phyloP scores from a whole-genome alignment of 2,113 vertebrate species.

The Corythornis cristatus region DNA sequence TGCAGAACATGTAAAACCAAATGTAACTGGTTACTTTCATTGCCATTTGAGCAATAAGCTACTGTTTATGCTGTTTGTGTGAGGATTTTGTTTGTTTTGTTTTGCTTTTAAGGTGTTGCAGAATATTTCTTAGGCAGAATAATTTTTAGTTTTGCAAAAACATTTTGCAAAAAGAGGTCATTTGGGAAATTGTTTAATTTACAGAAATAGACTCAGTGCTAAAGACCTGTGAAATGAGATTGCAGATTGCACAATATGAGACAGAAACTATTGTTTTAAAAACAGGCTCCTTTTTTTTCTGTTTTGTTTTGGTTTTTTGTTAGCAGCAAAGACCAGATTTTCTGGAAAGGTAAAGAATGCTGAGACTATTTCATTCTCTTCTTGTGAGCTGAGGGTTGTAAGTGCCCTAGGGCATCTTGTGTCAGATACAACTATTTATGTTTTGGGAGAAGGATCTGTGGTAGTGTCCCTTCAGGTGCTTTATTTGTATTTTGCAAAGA shows the following conservation, averaged over 20 bases:
- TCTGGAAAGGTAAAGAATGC: slow-evolving; percentile 43
- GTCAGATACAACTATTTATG: background rate
- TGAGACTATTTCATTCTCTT: slow-evolving; percentile 13
- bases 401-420: background rate
- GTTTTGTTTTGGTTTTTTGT: background rate
- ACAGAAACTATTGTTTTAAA: slow-evolving; percentile 21
- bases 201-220: background rate
- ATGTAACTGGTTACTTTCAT: background rate
- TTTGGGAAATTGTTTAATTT: background rate
- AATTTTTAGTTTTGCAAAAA: background rate
- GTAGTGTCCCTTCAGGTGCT: background rate
- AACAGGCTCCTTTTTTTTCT: background rate
- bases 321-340: slow-evolving; percentile 45
- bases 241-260: background rate
- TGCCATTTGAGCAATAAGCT: background rate
- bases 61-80: background rate
- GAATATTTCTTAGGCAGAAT: background rate
- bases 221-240: background rate
- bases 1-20: background rate
- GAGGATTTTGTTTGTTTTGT: background rate
- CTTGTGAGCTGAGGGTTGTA: background rate
- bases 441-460: background rate
- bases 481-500: background rate
- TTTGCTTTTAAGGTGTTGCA: background rate
- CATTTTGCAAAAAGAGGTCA: background rate